Conservation (phyloP, 1,140 invertebrate genomes). For the Druon quercuslanigerum region DNA sequence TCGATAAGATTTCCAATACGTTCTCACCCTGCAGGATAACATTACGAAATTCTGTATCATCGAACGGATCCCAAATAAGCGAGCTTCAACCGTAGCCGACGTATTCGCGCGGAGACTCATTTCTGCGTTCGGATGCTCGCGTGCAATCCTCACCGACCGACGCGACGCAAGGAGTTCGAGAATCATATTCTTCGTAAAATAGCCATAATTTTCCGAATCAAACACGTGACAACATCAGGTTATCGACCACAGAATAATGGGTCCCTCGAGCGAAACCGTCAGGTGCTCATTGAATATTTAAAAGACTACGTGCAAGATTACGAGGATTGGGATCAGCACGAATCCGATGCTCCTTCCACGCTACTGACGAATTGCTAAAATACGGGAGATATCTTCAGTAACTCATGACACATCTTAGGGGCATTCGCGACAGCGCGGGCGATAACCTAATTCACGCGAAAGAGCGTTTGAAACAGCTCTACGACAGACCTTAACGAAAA, state of each 20-base stretch:
- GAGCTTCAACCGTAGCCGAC: neutral
- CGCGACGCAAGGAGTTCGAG: neutral
- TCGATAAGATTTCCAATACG: too few relatives aligned
- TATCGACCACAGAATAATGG: too few relatives aligned
- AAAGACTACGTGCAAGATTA: neutral
- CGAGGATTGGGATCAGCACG: neutral
- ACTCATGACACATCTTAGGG: neutral
- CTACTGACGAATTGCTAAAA: neutral
- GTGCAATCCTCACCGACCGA: neutral
- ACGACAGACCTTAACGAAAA: too few relatives aligned
- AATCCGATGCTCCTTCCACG: neutral
- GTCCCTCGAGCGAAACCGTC: too few relatives aligned
- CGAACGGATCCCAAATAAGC: neutral
- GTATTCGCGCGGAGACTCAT: neutral
- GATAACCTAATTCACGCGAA: neutral
- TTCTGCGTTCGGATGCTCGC: neutral
- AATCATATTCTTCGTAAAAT: neutral
- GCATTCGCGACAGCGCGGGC: neutral
- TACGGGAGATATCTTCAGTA: neutral
- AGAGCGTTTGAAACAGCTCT: neutral
- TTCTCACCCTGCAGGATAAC: neutral
- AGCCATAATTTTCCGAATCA: too few relatives aligned
- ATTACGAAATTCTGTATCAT: neutral
- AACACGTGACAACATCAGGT: too few relatives aligned
- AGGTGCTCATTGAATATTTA: neutral